These are phyloP conservation scores for Cyanoramphus novaezelandiae DNA, from an alignment of 2,113 vertebrate species.

Conservation along the genomic window DNA sequence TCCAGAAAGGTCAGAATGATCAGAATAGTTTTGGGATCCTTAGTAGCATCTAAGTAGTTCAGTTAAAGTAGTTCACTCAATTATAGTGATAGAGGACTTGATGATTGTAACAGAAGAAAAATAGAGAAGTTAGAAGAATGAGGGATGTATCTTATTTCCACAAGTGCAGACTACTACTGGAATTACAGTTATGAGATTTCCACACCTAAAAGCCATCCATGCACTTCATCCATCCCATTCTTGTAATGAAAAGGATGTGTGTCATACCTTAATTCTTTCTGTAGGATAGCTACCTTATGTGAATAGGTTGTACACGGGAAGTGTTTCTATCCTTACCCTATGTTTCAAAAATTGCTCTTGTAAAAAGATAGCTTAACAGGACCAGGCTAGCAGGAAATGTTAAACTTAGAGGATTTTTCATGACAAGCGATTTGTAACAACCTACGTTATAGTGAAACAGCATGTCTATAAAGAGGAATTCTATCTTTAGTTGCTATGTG, in stretches of 20 bases:
- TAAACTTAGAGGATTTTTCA: neutral
- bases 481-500: neutral
- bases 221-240: fast-evolving
- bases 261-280: neutral
- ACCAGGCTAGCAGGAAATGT: neutral
- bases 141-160: neutral
- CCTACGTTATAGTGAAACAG: neutral
- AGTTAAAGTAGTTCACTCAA: neutral
- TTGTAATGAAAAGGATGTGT: neutral
- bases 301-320: neutral
- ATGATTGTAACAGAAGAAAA: neutral
- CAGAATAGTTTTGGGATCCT: neutral
- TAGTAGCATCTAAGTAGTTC: neutral
- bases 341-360: neutral
- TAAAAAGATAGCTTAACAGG: neutral
- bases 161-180: neutral
- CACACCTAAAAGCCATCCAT: neutral
- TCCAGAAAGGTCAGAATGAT: neutral
- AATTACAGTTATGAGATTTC: neutral
- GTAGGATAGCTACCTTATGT: neutral
- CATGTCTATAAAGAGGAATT: neutral
- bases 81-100: neutral
- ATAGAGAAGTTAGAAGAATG: neutral
- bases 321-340: neutral
- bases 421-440: neutral